Evolutionary conservation across 2,888 invertebrate species (phyloP), one percentile per base, ranked within the genome.

Genomic region (Drosophila peninsularis): DNA sequence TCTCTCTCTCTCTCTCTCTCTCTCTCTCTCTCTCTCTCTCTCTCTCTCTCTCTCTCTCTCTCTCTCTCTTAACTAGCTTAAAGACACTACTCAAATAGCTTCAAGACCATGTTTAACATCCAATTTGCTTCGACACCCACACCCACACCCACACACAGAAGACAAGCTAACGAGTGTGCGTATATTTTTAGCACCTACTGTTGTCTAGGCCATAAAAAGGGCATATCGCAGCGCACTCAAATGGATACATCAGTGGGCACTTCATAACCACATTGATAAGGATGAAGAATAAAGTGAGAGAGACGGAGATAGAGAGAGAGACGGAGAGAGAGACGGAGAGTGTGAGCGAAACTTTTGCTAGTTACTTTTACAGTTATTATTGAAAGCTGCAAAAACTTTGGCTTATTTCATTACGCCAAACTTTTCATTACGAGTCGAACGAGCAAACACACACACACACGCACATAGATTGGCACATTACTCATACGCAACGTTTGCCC

Each of bases 341-440:
- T 11, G 17, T 7, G 9, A 19, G 53, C 13, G 27, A 82, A 83
- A 83, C 62, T 83, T 83, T 84, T 63, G 75, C 75, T 87, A 87
- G 84, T 80, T 87, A 83, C 83, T 87, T 87, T 84, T 80, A 78
- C 87, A 83, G 83, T 83, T 83, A 83, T 83, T 83, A 83, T 83
- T 83, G 87, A 83, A 84, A 82, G 87, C 84, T 84, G 84, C 65
- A 82, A 82, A 82, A 87, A 82, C 78, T 83, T 83, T 82, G 83
- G 80, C 83, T 83, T 83, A 83, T 83, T 83, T 87, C 83, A 83
- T 83, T 83, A 83, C 80, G 87, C 75, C 85, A 83, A 83, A 83
- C 82, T 83, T 83, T 83, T 86, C 83, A 86, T 83, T 83, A 83
- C 80, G 77, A 55, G 37, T 54, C 37, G 27, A 39, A 63, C 39